Base-by-base conservation (phyloP, 2,888 invertebrate genomes). In the Cephus rjabovi region DNA sequence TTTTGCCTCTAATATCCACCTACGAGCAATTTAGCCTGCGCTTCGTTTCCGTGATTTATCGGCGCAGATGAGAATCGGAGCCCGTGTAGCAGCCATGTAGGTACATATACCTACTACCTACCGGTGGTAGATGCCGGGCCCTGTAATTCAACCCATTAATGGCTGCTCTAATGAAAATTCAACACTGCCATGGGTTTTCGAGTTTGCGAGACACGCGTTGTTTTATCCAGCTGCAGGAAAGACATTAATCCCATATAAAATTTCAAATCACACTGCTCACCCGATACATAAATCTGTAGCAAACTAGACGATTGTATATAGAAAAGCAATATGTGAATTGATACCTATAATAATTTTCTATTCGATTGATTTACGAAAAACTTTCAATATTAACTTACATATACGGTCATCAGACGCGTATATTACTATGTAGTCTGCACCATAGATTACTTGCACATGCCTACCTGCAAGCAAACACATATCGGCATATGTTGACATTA, bases 131-230 rank as follows among this genome's bases (percentile, higher is more conserved):
- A 56, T 23, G 56, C 56, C 56, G 23, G 56, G 56, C 56, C 73
- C 68, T 77, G 77, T 77, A 77, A 77, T 75, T 77, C 77, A 70
- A 77, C 34, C 75, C 77, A 75, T 75, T 77, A 77, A 77, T 77
- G 77, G 77, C n/a, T 33, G 69, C 35, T 74, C 70, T 77, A 77
- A 77, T 77, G 75, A 77, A 75, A 77, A 77, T 77, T 71, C 70
- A 37, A 70, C 40, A 40, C 71, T 70, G 77, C 69, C 70, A 77
- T 34, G 77, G 31, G 15, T 71, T 34, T 56, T 56, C 56, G 56
- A 56, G 23, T 56, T 56, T 56, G 23, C 56, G 56, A 56, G 56
- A 56, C 56, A 23, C 56, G 56, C 56, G 23, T 23, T 23, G 23
- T 56, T 56, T 56, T 9, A 56, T 56, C 56, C 33, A 71, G 33